Evolutionary conservation across 2,888 invertebrate genomes (phyloP).

Genomic region (Phanerotoma sp.): DNA sequence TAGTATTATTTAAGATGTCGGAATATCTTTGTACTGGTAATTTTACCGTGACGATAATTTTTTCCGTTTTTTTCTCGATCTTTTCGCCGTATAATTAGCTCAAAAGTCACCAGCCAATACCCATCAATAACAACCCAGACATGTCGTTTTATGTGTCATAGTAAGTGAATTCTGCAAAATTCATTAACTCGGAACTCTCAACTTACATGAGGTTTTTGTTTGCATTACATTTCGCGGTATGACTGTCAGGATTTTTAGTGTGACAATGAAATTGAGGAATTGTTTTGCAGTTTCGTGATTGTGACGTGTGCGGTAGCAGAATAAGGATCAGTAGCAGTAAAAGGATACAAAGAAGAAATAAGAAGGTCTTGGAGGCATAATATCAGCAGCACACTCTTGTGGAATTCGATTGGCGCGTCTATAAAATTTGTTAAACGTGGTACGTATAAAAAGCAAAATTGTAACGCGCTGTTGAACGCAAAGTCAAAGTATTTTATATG

Average conservation of each 20-base stretch:
- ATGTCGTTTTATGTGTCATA: too few relatives aligned
- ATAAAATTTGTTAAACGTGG: slow-evolving; percentile 47
- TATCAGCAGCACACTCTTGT: slow-evolving; percentile 21
- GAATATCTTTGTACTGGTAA: too few relatives aligned
- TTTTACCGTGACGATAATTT: too few relatives aligned
- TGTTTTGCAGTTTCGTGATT: background rate
- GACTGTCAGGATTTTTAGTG: background rate
- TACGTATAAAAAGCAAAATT: slow-evolving; percentile 45
- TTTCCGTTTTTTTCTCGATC: too few relatives aligned
- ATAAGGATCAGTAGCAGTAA: background rate
- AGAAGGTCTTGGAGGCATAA: background rate
- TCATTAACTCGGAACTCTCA: too few relatives aligned
- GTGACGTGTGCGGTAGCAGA: slow-evolving; percentile 1
- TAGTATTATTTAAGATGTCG: too few relatives aligned
- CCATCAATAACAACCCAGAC: too few relatives aligned
- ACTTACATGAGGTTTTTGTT: too few relatives aligned
- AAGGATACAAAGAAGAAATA: background rate
- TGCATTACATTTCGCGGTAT: slow-evolving; percentile 2
- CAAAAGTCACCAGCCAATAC: too few relatives aligned
- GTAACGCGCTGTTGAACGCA: slow-evolving; percentile 42
- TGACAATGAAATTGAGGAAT: background rate
- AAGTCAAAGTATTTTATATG: slow-evolving; percentile 23
- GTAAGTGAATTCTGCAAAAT: too few relatives aligned
- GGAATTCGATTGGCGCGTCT: slow-evolving; percentile 42
- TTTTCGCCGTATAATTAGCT: too few relatives aligned